Percentiles rank a stretch among this genome's conserved stretches.
Conservation (phyloP, 2,113 vertebrate species). For the Neodon shergylaensis region DNA sequence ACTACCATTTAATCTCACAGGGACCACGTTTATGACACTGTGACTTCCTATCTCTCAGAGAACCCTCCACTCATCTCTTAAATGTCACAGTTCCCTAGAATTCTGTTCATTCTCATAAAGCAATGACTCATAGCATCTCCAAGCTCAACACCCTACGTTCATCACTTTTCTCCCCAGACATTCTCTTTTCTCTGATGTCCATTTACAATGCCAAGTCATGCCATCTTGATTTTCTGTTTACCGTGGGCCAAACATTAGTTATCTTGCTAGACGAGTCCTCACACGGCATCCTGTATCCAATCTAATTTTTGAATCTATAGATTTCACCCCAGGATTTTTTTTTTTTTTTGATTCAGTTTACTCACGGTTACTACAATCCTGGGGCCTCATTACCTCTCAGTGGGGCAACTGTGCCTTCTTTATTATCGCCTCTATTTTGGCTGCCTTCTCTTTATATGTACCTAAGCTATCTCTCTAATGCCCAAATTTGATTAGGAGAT, state of each 20-base stretch:
- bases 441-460: neutral
- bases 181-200: neutral
- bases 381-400: neutral
- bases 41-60: neutral
- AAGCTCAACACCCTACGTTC: neutral
- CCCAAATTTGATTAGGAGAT: neutral
- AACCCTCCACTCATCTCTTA: conserved; percentile 7
- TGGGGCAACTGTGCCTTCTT: neutral
- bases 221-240: neutral
- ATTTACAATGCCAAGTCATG: neutral
- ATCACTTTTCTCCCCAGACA: neutral
- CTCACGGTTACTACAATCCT: neutral
- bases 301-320: neutral
- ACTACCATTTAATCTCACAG: neutral
- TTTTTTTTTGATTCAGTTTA: neutral
- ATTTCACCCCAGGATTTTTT: neutral
- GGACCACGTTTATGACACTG: neutral
- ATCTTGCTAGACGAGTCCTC: neutral
- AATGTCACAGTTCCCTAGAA: neutral
- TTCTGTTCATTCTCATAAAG: neutral
- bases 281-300: neutral
- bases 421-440: neutral
- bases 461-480: neutral
- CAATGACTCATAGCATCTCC: neutral
- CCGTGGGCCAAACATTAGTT: neutral